Evolutionary conservation across 2,113 vertebrate species (phyloP).

Genomic region (Diphyllodes magnificus): DNA sequence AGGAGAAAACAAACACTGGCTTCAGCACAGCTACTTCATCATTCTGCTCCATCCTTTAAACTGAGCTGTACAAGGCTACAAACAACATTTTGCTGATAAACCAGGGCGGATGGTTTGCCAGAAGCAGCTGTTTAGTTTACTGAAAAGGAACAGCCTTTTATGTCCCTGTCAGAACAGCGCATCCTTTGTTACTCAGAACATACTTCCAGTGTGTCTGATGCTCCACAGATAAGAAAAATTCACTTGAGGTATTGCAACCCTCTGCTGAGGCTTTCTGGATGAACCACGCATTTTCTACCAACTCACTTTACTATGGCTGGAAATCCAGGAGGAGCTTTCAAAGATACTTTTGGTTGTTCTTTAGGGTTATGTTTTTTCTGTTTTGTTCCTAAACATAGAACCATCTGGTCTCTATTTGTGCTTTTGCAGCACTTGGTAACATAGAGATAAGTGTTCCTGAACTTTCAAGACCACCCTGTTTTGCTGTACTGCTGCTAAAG

Average conservation of each 20-base stretch:
- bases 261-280: background rate
- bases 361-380: background rate
- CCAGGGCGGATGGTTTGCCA: background rate
- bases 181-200: background rate
- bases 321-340: background rate
- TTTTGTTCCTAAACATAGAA: background rate
- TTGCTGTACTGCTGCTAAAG: background rate
- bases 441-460: accelerated
- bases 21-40: background rate
- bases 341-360: background rate
- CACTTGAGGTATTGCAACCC: background rate
- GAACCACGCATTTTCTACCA: background rate
- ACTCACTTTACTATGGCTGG: background rate
- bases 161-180: background rate
- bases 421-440: background rate
- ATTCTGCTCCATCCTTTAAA: background rate
- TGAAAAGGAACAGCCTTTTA: background rate
- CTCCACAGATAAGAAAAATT: background rate
- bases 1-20: slow-evolving; percentile 14
- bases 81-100: slow-evolving; percentile 2
- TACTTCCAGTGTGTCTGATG: background rate
- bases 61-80: background rate
- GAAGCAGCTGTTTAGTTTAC: background rate
- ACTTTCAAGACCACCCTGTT: background rate
- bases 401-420: background rate